Percentiles rank a stretch among this genome's conserved stretches.
These are phyloP conservation scores for Aurelia aurita DNA, from an alignment of 30 jellyfish, hydroid and myxozoan species.

Conservation along the genomic window DNA sequence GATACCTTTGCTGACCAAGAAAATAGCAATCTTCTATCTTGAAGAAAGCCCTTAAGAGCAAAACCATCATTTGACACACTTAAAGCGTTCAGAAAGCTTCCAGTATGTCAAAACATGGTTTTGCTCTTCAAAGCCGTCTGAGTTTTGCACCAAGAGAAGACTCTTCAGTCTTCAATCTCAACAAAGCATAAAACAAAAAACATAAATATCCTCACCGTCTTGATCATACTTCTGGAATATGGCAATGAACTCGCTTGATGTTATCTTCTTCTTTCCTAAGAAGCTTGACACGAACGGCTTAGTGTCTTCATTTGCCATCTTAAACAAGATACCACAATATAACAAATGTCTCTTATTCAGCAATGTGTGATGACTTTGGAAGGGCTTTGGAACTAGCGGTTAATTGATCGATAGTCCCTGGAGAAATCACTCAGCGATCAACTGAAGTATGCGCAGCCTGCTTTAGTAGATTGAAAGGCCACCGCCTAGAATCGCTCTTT, in stretches of 20 bases:
- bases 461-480: neutral
- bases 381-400: neutral
- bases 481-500: neutral
- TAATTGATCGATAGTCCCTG: neutral
- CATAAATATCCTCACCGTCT: slow-evolving; percentile 63
- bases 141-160: neutral
- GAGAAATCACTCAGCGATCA: neutral
- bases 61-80: too few species aligned
- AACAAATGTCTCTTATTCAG: neutral
- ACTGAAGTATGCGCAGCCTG: neutral
- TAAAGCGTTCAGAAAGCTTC: too few species aligned
- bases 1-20: too few species aligned
- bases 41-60: too few species aligned
- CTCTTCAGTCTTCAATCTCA: neutral
- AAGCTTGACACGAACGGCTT: slow-evolving; percentile 74
- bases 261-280: slow-evolving; percentile 75
- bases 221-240: slow-evolving; percentile 75
- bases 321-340: neutral
- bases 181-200: neutral
- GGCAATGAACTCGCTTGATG: slow-evolving; percentile 80
- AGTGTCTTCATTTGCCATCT: slow-evolving; percentile 57
- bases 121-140: too few species aligned
- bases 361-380: neutral
- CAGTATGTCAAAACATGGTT: too few species aligned
- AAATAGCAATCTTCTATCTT: too few species aligned